These are phyloP conservation scores for Scotopteryx bipunctaria DNA, from an alignment of 2,888 invertebrate genomes.

Conservation along the genomic window DNA sequence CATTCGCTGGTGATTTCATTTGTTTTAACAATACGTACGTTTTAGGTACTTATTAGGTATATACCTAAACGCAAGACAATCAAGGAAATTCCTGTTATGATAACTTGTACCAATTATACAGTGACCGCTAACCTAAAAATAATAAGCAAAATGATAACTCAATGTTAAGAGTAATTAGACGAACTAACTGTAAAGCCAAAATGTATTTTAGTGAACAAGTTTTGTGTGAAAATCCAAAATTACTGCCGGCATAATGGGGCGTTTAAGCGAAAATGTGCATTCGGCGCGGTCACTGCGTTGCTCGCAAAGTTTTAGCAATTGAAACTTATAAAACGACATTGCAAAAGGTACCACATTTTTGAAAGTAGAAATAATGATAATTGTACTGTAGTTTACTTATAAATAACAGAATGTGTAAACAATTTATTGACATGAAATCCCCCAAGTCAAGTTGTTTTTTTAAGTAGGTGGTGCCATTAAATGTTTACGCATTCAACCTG, in stretches of 20 bases:
- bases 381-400: neutral
- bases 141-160: neutral
- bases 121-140: no score
- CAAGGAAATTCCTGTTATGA: no score
- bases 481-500: no score
- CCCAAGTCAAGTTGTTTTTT: no score
- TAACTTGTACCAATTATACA: no score
- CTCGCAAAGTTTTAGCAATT: constrained; percentile 31
- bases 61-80: no score
- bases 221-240: constrained; percentile 59
- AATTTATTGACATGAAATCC: no score
- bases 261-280: constrained; percentile 58
- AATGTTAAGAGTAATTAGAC: constrained; percentile 1
- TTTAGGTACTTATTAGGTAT: no score
- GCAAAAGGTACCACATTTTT: neutral
- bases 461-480: no score
- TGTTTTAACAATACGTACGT: no score
- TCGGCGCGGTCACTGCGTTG: constrained; percentile 37
- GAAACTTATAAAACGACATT: constrained; percentile 12
- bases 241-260: constrained; percentile 57
- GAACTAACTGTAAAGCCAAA: constrained; percentile 26
- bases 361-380: neutral
- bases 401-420: no score
- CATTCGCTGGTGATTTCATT: no score
- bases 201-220: constrained; percentile 39